These are phyloP conservation scores for Mamestra brassicae DNA, from an alignment of 2,888 invertebrate genomes.

Conservation along the genomic window DNA sequence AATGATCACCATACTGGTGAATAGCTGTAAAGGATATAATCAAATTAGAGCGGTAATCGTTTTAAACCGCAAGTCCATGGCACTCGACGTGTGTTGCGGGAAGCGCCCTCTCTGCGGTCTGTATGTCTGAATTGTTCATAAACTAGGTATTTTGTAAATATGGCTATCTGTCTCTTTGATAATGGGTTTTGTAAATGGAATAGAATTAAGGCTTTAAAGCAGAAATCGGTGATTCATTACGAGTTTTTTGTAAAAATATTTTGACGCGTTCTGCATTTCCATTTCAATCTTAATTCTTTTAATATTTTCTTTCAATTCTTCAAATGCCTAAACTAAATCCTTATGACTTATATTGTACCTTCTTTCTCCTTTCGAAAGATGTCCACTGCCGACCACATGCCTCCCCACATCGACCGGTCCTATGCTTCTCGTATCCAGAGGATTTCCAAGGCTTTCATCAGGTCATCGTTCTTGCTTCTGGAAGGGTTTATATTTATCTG, in stretches of 20 bases:
- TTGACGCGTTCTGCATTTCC: not conserved
- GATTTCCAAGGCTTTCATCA: too few relatives aligned
- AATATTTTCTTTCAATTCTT: too few relatives aligned
- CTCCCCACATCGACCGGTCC: too few relatives aligned
- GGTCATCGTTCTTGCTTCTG: too few relatives aligned
- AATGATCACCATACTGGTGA: not conserved
- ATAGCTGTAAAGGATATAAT: not conserved
- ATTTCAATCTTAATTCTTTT: not conserved
- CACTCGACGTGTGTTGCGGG: constrained; percentile 65
- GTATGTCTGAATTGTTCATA: constrained; percentile 37
- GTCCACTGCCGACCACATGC: too few relatives aligned
- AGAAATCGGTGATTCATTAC: not conserved
- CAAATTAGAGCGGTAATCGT: constrained; percentile 48
- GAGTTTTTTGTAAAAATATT: not conserved
- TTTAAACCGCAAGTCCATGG: constrained; percentile 63
- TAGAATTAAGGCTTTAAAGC: not conserved
- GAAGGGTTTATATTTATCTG: too few relatives aligned
- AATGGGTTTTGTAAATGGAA: not conserved
- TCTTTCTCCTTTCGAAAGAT: too few relatives aligned
- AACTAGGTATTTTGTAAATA: constrained; percentile 31
- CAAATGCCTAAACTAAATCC: too few relatives aligned
- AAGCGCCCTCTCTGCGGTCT: constrained; percentile 67
- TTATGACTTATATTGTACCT: too few relatives aligned
- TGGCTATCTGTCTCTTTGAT: not conserved
- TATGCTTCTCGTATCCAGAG: too few relatives aligned